Base-by-base conservation (phyloP, 2,888 invertebrate species). In the Drosophila heteroneura region DNA sequence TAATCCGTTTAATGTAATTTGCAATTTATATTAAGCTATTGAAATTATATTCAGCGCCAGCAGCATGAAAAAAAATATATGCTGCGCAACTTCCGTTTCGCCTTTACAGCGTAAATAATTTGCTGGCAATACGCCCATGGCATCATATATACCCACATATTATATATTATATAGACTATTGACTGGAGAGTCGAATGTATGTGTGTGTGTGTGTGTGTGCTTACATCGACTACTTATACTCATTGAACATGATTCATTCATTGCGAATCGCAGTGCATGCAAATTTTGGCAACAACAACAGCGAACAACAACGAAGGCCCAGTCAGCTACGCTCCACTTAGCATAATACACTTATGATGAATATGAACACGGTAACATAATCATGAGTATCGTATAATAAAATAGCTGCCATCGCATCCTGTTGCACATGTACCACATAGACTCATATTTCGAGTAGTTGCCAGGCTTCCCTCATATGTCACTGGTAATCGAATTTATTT, bases 1-100 rank as follows among this genome's bases (percentile, higher is more conserved):
- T 90, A 85, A 85, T 85, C 85, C 82, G 89, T 90, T 90, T 90
- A 85, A 85, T 85, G 89, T 85, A 85, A 90, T 90, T 90, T 85
- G 88, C 85, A 85, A 90, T 85, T 85, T 90, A 85, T 90, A 85
- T 85, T 76, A 85, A 82, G 85, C 85, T 80, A 90, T 85, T 78
- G 75, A 85, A 88, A 76, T 88, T 82, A 80, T 72, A 88, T 81
- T 85, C 74, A 71, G 49, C 64, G 70, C 61, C 64, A 47, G 56
- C 62, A 54, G 53, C 51, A 35, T 35, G 26, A 41, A 41, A 22
- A 52, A 52, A 66, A 54, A 52, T 52, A 39, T 51, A 47, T 58
- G 28, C 39, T 32, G 10, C 35, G 56, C 58, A 61, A 65, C 81
- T 81, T 89, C 75, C 88, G 82, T 64, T 71, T 56, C 76, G 75